A percentile compares a stretch with the other conserved stretches of the same genome.
Evolutionary conservation across 2,113 vertebrate genomes (phyloP).

Genomic region (Dicaeum eximium): DNA sequence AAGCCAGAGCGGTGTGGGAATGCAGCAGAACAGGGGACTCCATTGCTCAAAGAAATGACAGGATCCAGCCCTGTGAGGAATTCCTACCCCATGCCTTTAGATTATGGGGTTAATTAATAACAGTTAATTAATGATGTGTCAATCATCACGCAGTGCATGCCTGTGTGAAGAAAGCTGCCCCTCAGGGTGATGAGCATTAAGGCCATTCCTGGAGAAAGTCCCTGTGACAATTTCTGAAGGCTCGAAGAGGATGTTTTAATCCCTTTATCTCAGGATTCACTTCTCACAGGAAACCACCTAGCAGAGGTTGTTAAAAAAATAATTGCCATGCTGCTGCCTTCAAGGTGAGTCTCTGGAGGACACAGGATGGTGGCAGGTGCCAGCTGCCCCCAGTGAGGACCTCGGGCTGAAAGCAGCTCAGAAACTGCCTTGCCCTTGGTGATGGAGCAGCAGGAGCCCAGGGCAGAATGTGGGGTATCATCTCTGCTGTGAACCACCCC

Average conservation of each 20-base stretch:
- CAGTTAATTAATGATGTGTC: constrained; percentile 26
- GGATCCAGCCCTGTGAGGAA: not conserved
- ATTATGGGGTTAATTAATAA: constrained; percentile 46
- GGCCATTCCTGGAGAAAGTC: constrained; percentile 1
- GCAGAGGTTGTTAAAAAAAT: not conserved
- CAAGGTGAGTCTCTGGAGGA: not conserved
- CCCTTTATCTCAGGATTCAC: constrained; percentile 9
- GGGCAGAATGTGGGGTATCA: not conserved
- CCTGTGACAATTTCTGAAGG: not conserved
- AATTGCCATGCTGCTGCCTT: not conserved
- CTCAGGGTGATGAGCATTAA: not conserved
- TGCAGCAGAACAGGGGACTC: not conserved
- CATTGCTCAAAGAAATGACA: not conserved
- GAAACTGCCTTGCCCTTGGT: not conserved
- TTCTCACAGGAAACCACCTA: not conserved
- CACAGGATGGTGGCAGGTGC: not conserved
- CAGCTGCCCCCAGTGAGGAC: not conserved
- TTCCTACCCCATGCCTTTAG: not conserved
- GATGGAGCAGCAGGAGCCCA: not conserved
- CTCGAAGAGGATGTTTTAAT: not conserved
- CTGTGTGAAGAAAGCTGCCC: not conserved
- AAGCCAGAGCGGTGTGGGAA: not conserved
- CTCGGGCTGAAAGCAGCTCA: not conserved
- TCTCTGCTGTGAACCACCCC: not conserved
- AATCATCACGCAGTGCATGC: not conserved